Conservation (phyloP, 2,888 invertebrate species). For the Kryphioiulus occultus region DNA sequence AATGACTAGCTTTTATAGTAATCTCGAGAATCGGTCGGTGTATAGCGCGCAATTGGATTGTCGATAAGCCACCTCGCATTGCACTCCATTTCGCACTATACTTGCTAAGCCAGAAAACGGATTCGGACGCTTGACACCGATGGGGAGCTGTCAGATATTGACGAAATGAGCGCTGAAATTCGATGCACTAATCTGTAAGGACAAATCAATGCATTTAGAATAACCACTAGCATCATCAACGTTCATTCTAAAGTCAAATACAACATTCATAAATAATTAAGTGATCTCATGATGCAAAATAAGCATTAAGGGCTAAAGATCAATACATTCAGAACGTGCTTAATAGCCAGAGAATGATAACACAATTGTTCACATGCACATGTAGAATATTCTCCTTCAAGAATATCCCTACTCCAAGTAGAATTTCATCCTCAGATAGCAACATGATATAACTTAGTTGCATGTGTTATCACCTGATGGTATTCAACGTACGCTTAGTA, state of each 20-base stretch:
- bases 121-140: not conserved
- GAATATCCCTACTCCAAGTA: too few relatives aligned
- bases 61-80: conserved; percentile 25
- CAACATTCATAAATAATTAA: not conserved
- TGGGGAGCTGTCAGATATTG: not conserved
- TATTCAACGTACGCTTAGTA: too few relatives aligned
- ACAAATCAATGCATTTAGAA: not conserved
- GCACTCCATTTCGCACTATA: conserved; percentile 14
- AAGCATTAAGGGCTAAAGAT: not conserved
- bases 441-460: too few relatives aligned
- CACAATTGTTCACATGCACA: not conserved
- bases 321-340: not conserved
- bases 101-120: conserved; percentile 19
- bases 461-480: too few relatives aligned
- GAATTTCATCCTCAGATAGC: too few relatives aligned
- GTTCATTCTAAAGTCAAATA: not conserved
- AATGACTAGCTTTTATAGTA: conserved; percentile 33
- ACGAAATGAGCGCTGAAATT: not conserved
- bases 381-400: too few relatives aligned
- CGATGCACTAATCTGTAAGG: not conserved
- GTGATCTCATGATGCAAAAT: not conserved
- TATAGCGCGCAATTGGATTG: conserved; percentile 27
- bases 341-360: not conserved
- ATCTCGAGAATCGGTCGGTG: not conserved
- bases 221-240: not conserved